These are phyloP conservation scores for Brenthis ino DNA, from an alignment of 2,888 invertebrate species.

Conservation along the genomic window DNA sequence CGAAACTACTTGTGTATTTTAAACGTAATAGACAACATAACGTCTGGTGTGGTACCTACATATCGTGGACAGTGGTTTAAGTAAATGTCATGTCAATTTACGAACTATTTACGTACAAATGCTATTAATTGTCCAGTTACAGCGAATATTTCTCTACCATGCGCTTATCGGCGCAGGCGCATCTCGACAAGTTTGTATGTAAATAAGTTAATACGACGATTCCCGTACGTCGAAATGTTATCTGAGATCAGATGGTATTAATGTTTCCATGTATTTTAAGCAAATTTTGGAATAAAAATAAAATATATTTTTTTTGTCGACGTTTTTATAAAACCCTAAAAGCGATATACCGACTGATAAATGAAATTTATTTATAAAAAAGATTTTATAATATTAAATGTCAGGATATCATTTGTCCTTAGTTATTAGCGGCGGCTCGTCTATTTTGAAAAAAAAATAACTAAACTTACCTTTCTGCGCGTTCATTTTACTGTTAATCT, in stretches of 20 bases:
- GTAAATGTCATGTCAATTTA: conserved; percentile 33
- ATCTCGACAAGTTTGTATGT: conserved; percentile 41
- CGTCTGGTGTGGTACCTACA: neutral
- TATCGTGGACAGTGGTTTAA: neutral
- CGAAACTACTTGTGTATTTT: too few species aligned
- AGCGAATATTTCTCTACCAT: conserved; percentile 40
- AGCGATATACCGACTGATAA: too few species aligned
- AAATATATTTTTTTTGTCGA: neutral
- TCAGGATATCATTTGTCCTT: too few species aligned
- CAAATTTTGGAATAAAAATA: conserved; percentile 14
- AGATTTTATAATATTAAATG: too few species aligned
- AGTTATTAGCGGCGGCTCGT: too few species aligned
- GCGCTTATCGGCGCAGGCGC: conserved; percentile 36
- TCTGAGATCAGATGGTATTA: conserved; percentile 41
- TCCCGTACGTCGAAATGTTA: conserved; percentile 42
- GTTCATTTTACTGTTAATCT: neutral
- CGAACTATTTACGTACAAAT: conserved; percentile 18
- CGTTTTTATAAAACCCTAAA: too few species aligned
- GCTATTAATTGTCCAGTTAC: conserved; percentile 43
- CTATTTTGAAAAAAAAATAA: too few species aligned
- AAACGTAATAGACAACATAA: too few species aligned
- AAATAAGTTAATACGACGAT: conserved; percentile 44
- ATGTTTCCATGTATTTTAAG: conserved; percentile 24
- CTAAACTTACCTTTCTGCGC: neutral
- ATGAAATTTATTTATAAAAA: too few species aligned